Evolutionary conservation across 30 jellyfish, hydroid and myxozoan species (phyloP).

Genomic region (Chironex yamaguchii): DNA sequence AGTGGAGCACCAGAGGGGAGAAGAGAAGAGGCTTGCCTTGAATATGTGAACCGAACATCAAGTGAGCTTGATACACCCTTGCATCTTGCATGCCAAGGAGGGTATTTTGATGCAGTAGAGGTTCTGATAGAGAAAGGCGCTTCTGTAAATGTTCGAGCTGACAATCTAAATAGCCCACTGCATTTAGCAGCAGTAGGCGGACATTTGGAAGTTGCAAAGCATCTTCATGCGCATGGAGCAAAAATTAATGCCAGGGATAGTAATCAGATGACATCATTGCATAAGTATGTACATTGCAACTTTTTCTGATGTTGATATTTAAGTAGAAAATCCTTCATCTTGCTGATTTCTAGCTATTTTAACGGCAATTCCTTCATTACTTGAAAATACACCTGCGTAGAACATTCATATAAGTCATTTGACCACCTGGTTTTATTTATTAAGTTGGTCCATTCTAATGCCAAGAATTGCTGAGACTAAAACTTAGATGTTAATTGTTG

Average conservation of each 20-base stretch:
- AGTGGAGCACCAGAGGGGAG: no score
- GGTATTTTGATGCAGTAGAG: constrained; percentile 78
- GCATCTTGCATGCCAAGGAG: constrained; percentile 94
- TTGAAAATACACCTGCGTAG: no score
- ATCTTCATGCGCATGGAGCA: constrained; percentile 61
- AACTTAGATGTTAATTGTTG: no score
- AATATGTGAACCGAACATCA: constrained; percentile 62
- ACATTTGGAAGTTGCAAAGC: constrained; percentile 58
- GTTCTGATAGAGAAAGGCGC: constrained; percentile 87
- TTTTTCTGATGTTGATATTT: no score
- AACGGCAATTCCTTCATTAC: not conserved
- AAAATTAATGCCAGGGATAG: constrained; percentile 84
- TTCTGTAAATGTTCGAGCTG: constrained; percentile 81
- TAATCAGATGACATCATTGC: constrained; percentile 90
- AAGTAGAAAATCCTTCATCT: no score
- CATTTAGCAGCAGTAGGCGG: constrained; percentile 96
- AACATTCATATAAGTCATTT: no score
- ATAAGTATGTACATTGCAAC: constrained; percentile 73
- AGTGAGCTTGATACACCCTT: constrained; percentile 84
- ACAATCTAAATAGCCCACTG: constrained; percentile 81
- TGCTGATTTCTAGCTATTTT: not conserved
- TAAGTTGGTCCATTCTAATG: no score
- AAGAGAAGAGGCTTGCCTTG: no score
- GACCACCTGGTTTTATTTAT: no score
- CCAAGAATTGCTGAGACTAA: no score